Percentiles rank a stretch among this genome's conserved stretches.
Evolutionary conservation across 2,888 invertebrate genomes (phyloP).

Genomic region (Eupelmus urozonus): DNA sequence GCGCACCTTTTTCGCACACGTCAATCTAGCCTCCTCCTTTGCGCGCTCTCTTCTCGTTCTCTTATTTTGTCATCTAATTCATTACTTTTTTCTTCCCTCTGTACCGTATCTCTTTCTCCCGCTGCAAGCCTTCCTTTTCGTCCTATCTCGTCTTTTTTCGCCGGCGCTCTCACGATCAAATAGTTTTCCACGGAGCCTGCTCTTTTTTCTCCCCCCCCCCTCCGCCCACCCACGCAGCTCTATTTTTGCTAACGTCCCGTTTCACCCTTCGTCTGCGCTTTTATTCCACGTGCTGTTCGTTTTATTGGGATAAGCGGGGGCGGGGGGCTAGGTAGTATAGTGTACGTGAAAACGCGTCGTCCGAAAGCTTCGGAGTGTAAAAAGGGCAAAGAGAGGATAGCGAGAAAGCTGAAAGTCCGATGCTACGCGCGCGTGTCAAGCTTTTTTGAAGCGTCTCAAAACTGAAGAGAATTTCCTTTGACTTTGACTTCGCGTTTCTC

Average conservation of each 20-base stretch:
- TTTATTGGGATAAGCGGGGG: constrained; percentile 38
- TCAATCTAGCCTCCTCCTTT: constrained; percentile 7
- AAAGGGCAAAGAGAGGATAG: constrained; percentile 8
- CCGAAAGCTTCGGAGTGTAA: constrained; percentile 34
- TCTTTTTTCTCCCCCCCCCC: constrained; percentile 37
- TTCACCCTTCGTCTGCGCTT: constrained; percentile 30
- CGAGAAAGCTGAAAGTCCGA: no score
- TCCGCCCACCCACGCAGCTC: constrained; percentile 36
- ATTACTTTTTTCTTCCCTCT: not conserved
- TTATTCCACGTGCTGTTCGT: constrained; percentile 11
- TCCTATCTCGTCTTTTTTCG: constrained; percentile 50
- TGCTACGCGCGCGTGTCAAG: not conserved
- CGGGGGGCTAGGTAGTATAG: constrained; percentile 19
- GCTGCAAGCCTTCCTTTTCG: constrained; percentile 18
- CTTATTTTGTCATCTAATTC: not conserved
- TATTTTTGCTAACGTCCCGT: constrained; percentile 43
- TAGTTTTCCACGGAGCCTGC: constrained; percentile 65
- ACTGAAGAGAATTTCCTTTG: constrained; percentile 50
- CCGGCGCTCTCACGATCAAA: constrained; percentile 73
- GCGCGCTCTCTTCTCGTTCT: not conserved
- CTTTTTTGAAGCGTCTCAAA: constrained; percentile 15
- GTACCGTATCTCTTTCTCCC: not conserved
- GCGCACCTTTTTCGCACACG: constrained; percentile 14
- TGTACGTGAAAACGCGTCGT: constrained; percentile 15
- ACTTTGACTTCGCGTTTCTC: not conserved